Conservation (phyloP, 2,797 vertebrate genomes). For the Anguilla anguilla region DNA sequence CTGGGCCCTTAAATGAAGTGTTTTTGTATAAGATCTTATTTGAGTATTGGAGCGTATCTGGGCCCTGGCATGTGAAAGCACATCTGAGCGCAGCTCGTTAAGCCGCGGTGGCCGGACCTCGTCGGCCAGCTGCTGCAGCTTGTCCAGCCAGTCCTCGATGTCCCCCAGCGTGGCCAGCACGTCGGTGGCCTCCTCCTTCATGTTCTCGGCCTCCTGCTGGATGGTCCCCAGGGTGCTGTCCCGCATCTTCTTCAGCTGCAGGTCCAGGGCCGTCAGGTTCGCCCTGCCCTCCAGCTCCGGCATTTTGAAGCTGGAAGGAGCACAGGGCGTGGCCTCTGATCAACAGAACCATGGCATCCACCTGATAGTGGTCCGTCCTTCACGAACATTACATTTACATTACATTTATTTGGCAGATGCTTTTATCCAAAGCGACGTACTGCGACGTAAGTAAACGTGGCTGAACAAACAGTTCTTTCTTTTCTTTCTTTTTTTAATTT, state of each 20-base stretch:
- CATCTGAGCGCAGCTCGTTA: not conserved
- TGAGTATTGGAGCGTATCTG: too few species aligned
- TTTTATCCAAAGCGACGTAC: too few species aligned
- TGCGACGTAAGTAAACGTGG: too few species aligned
- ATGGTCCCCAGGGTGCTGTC: constrained; percentile 74
- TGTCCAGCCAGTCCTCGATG: constrained; percentile 88
- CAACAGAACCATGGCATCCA: not conserved
- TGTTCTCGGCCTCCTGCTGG: constrained; percentile 71
- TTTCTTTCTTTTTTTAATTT: too few species aligned
- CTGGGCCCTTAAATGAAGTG: too few species aligned
- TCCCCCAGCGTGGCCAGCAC: constrained; percentile 77
- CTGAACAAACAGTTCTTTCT: not conserved
- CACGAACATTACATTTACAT: not conserved
- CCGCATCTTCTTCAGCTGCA: constrained; percentile 87
- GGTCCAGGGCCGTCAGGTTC: constrained; percentile 89
- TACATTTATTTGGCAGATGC: too few species aligned
- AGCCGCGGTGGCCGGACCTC: constrained; percentile 71
- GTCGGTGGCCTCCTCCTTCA: constrained; percentile 78
- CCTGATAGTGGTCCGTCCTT: not conserved
- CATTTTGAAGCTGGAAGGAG: constrained; percentile 65
- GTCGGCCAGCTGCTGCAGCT: constrained; percentile 80
- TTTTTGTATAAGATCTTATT: too few species aligned
- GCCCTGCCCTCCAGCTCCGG: constrained; percentile 80
- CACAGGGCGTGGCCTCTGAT: not conserved
- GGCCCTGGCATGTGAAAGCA: not conserved